Evolutionary conservation across 2,888 invertebrate species (phyloP), one percentile per base, ranked within the genome.

Genomic region (Eupithecia subumbrata): DNA sequence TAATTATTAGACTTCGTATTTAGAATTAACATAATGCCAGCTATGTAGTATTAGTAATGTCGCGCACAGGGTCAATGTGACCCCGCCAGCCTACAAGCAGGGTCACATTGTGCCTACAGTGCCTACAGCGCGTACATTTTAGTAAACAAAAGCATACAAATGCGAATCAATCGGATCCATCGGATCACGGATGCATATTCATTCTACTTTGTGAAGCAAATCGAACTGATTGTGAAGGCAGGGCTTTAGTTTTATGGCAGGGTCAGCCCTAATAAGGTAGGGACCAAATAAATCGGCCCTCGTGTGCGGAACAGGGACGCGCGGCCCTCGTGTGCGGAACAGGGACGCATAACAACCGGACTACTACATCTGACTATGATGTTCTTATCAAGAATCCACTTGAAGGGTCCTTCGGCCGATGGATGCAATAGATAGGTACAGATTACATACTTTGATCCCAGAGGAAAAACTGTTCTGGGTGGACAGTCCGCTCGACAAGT

Each of bases 201-300:
- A 81, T 74, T 63, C 56, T 77, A 73, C 76, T 81, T 79, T 81
- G 81, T 76, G 76, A 81, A 74, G 75, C 79, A 79, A 77, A 81
- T 78, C 48, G 63, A 70, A 71, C 76, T 74, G 79, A 79, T 77
- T 72, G 75, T 74, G 75, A 45, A 63, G 56, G 73, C 66, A 56
- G 63, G 48, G 66, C 70, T 37, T 67, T 68, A 67, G 37, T 63
- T 52, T 73, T 73, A 76, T 67, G 60, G 68, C 37, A 71, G 71
- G 73, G 73, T 73, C 76, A 68, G 68, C 9, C 68, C n/a, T 74
- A 69, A 74, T 74, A 72, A 72, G 71, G 37, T 60, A 69, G 48
- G 8, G 43, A 69, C 16, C 25, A 67, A 60, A 73, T 67, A 70
- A 67, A 70, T 34, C 40, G 12, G 64, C 3, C 40, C 22, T 71